Base-by-base conservation (phyloP, 2,888 invertebrate genomes). In the Cephalotes varians region DNA sequence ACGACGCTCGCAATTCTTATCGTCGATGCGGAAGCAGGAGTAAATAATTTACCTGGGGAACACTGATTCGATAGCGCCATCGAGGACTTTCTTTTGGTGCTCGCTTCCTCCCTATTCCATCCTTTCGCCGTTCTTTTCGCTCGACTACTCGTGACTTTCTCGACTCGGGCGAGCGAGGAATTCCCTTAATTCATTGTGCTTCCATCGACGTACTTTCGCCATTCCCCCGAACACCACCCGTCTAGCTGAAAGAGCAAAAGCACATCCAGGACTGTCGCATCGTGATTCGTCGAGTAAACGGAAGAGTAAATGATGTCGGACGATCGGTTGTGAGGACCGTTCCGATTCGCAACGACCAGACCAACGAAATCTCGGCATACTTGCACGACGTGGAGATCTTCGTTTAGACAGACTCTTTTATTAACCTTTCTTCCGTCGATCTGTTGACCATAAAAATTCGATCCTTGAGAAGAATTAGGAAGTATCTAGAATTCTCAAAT, bases 181-280 rank as follows among this genome's bases (percentile, higher is more conserved):
- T 74, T 88, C 77, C 51, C 77, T 82, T 88, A 83, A 88, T 85
- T 88, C 86, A 82, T 86, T 81, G 82, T 82, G 44, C 81, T 82
- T 82, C 82, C 85, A 82, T 88, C 86, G 85, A 60, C 58, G 58
- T 83, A 85, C 83, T 81, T 85, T 74, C 73, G 28, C 71, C 67
- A 31, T 62, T 47, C 44, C 67, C 31, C 44, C 54, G 40, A 18
- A 58, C 60, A 62, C 25, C 31, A 65, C 10, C 31, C 25, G 62
- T 47, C 47, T n/a, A 58, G 44, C 37, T 54, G 60, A 82, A 67
- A 72, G 82, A 56, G 82, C 65, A 71, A 72, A 82, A 69, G 81
- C 65, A 37, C 71, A 69, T 76, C 62, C 62, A 71, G 79, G 69
- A 76, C 69, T 51, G 81, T 81, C 79, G 62, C 65, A 21, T 73